Base-by-base conservation (phyloP, 2,888 invertebrate genomes). In the Thymelicus acteon region DNA sequence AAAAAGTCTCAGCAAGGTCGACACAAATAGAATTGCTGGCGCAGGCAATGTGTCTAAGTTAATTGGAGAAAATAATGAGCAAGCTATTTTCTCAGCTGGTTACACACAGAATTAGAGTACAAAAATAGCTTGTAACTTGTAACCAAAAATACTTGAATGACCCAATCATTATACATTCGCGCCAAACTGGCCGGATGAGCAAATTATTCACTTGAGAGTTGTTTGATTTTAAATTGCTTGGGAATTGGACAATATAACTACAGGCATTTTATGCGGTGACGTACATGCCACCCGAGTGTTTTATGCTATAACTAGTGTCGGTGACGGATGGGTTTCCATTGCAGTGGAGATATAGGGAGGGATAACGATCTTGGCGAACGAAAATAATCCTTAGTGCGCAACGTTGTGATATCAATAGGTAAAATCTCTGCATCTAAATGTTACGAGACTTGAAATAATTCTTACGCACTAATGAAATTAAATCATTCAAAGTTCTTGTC, bases 171-270 rank as follows among this genome's bases (percentile, higher is more conserved):
- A 52, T 19, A 44, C 52, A 44, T 61, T 44, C 37, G 24, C 40
- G 6, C 8, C 19, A 15, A 47, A 39, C 15, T 39, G 47, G 61
- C 67, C 67, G 67, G 67, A 67, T 67, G 61, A 37, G 67, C 61
- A 44, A 68, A 68, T 68, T 54, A 68, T 68, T 68, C 67, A 68
- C 61, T 68, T 68, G 54, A 40, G 40, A 13, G 15, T 54, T 24
- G 24, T 65, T 68, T 68, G 60, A 68, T 68, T 61, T 61, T 68
- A 68, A 73, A 72, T 72, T 71, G 70, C 40, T 60, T 61, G 15
- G 54, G 61, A 37, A 48, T 49, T 7, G 7, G 39, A 44, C 44
- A n/a, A 39, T 65, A 57, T 62, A 65, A 57, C 15, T 65, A 52
- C 39, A 19, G 57, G 13, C 39, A 60, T 49, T 67, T 67, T 60